Evolutionary conservation across 2,888 invertebrate genomes (phyloP), one percentile per base, ranked within the genome.

Genomic region (Oxytorus armatus): DNA sequence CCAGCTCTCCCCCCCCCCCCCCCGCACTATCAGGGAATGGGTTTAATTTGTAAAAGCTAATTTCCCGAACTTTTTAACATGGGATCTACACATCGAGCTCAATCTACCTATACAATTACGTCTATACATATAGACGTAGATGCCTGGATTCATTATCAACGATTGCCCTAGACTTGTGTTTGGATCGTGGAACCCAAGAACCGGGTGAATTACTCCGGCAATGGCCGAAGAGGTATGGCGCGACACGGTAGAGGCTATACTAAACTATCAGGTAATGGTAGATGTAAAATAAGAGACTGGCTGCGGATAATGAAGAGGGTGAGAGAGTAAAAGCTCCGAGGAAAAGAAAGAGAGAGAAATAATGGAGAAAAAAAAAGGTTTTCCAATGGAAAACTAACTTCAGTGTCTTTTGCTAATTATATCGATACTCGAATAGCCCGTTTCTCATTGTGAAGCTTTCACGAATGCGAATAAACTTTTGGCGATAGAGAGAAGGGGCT

Each of bases 1-100:
- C n/a, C n/a, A n/a, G n/a, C n/a, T n/a, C n/a, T n/a, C n/a, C n/a
- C n/a, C 73, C 74, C 44, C 68, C 53, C 73, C 36, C 49, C 59
- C 36, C 59, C 39, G 16, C 29, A 36, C 55, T 16, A 47, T 47
- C 76, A 4, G 39, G 81, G 83, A 86, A 85, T 84, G 85, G 86
- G 85, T 90, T 89, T 90, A 88, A 91, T 90, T 90, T 89, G 90
- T 89, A 88, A 88, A 89, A 90, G 89, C 88, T 91, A 90, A 90
- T 90, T 90, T 87, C 85, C 84, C 86, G 81, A 89, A 90, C 88
- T 89, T 90, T 89, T 89, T 83, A 84, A 82, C 79, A 72, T 70
- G 51, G 55, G 72, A n/a, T n/a, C n/a, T n/a, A 42, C 33, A 3
- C 39, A 39, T 39, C 39, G 39, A 7, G 39, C 68, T 39, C 65